Conservation (phyloP, 2,797 vertebrate species). For the Scarus forsteni region DNA sequence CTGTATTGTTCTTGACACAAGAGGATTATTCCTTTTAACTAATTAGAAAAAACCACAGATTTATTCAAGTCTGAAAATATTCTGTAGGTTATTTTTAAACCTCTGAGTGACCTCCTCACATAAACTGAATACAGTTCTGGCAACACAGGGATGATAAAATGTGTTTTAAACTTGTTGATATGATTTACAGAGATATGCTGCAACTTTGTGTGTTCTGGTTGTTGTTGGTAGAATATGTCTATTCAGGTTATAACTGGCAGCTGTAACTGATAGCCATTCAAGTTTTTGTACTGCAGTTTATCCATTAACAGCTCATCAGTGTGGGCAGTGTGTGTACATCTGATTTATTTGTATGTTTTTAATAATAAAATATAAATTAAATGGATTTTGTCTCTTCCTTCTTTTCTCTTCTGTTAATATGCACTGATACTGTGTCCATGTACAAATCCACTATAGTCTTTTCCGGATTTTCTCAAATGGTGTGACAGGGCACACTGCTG, state of each 20-base stretch:
- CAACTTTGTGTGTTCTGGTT: conserved; percentile 26
- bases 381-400: neutral
- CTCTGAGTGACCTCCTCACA: conserved; percentile 31
- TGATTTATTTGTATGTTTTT: conserved; percentile 37
- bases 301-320: conserved; percentile 22
- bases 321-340: conserved; percentile 36
- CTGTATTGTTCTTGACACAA: conserved; percentile 11
- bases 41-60: neutral
- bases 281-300: conserved; percentile 4
- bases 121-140: conserved; percentile 36
- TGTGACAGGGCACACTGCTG: too few relatives aligned
- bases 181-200: conserved; percentile 39
- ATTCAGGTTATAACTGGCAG: conserved; percentile 51
- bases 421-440: neutral
- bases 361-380: conserved; percentile 62
- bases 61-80: conserved; percentile 2
- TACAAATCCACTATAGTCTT: neutral
- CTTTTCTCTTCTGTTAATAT: conserved; percentile 1
- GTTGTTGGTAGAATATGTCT: conserved; percentile 25
- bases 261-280: conserved; percentile 34
- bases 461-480: too few relatives aligned
- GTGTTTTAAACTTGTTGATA: conserved; percentile 12
- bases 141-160: conserved; percentile 8
- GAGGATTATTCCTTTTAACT: neutral
- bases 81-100: conserved; percentile 16